Base-by-base conservation (phyloP, 2,113 vertebrate species). In the Macquaria australasica region DNA sequence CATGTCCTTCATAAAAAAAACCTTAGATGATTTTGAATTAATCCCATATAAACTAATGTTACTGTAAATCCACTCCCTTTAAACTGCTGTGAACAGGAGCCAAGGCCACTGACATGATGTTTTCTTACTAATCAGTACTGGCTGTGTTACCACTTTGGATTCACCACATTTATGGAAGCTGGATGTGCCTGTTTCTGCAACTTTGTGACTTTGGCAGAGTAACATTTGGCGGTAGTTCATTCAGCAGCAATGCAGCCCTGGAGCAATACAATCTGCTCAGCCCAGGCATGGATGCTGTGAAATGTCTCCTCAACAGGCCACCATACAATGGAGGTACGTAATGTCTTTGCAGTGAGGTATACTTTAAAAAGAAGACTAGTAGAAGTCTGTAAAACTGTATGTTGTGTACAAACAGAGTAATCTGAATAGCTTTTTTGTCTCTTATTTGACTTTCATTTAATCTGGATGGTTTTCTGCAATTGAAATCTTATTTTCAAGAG, bases 121-220 rank as follows among this genome's bases (percentile, higher is more conserved):
- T 41, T 39, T 20, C 55, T 10, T n/a, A 6, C 25, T 28, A 18
- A 34, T 18, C 59, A 39, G 20, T 34, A 39, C 48, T 48, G 20
- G 9, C 51, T 34, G 31, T 51, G 43, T 56, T 56, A 25, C 20
- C 48, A 28, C 23, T 83, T 67, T 82, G 0, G 50, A 59, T 77
- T 59, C 34, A 37, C n/a, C 15, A 15, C 6, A 59, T 74, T 86
- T 51, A 21, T 25, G 45, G 76, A 58, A 63, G 68, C 62, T 71
- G 45, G 25, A 14, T 88, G 72, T 73, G 39, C 64, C 23, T 68
- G 41, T 70, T 83, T 83, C 58, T 81, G 83, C 51, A 77, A 83
- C 83, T 86, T 77, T 70, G 68, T 77, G 73, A 72, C 81, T 82
- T 73, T 91, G 73, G n/a, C 11, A 58, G 12, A 31, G 31, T 45